phyloP scores from a whole-genome alignment of 2,888 invertebrate genomes.

The Crioceris asparagi region DNA sequence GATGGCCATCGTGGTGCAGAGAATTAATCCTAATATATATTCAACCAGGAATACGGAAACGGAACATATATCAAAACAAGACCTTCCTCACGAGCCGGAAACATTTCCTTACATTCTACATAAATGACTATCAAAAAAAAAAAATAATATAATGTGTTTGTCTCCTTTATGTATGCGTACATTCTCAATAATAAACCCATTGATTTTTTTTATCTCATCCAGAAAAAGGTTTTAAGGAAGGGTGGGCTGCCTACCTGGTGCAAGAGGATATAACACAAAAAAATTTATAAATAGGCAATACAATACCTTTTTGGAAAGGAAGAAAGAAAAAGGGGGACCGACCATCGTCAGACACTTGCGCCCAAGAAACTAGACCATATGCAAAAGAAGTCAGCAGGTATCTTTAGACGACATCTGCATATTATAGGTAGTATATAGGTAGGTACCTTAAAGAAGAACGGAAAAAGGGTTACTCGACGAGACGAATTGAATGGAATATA shows the following conservation, averaged over 20 bases:
- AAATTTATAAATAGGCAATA: too few relatives aligned
- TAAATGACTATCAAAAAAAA: background rate
- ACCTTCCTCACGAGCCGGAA: slow-evolving; percentile 10
- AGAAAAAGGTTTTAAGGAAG: slow-evolving; percentile 6
- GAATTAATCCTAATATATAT: background rate
- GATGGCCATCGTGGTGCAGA: too few relatives aligned
- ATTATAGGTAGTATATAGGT: slow-evolving; percentile 11
- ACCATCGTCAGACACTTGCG: slow-evolving; percentile 14
- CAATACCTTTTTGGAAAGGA: too few relatives aligned
- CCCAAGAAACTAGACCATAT: slow-evolving; percentile 26
- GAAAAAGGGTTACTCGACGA: too few relatives aligned
- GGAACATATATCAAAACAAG: slow-evolving; percentile 6
- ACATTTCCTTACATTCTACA: slow-evolving; percentile 12
- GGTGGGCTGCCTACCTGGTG: slow-evolving; percentile 13
- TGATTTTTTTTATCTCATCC: slow-evolving; percentile 17
- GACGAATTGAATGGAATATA: too few relatives aligned
- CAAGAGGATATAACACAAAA: too few relatives aligned
- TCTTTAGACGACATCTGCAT: slow-evolving; percentile 33
- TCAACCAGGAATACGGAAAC: slow-evolving; percentile 5
- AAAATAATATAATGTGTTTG: background rate
- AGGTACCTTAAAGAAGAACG: too few relatives aligned
- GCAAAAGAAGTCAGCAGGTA: slow-evolving; percentile 37
- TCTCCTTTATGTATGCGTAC: too few relatives aligned
- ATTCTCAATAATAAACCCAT: too few relatives aligned
- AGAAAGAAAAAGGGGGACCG: slow-evolving; percentile 7